A percentile compares a stretch with the other conserved stretches of the same genome.
Conservation (phyloP, 30 jellyfish, hydroid and myxozoan genomes). For the Haliclystus octoradiatus region DNA sequence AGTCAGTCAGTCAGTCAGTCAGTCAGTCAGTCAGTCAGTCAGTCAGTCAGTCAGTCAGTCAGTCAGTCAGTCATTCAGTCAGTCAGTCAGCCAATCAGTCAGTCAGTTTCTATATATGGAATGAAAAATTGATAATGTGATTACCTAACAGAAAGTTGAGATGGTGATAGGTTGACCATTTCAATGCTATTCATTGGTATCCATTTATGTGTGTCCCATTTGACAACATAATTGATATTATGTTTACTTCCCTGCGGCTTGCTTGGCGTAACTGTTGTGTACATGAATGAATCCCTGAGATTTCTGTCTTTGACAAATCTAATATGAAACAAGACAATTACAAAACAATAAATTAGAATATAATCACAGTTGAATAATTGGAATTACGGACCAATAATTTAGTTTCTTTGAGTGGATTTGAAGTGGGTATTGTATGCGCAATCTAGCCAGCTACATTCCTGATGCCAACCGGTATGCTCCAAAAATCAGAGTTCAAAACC, state of each 20-base stretch:
- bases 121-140: neutral
- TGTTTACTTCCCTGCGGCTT: slow-evolving; percentile 34
- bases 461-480: too few species aligned
- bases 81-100: too few species aligned
- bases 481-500: too few species aligned
- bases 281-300: slow-evolving; percentile 28
- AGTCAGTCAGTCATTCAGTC: too few species aligned
- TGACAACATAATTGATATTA: slow-evolving; percentile 51
- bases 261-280: slow-evolving; percentile 73
- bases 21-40: too few species aligned
- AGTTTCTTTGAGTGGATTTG: too few species aligned
- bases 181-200: slow-evolving; percentile 42
- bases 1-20: too few species aligned
- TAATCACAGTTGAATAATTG: neutral
- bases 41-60: too few species aligned
- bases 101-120: neutral
- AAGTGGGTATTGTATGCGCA: too few species aligned
- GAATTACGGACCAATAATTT: too few species aligned
- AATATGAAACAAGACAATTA: neutral
- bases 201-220: slow-evolving; percentile 83
- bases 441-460: too few species aligned
- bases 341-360: neutral
- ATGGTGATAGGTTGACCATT: slow-evolving; percentile 30
- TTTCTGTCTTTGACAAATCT: slow-evolving; percentile 54
- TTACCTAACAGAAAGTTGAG: slow-evolving; percentile 86